Evolutionary conservation across 1,140 invertebrate species (phyloP).

Genomic region (Aporrectodea caliginosa): DNA sequence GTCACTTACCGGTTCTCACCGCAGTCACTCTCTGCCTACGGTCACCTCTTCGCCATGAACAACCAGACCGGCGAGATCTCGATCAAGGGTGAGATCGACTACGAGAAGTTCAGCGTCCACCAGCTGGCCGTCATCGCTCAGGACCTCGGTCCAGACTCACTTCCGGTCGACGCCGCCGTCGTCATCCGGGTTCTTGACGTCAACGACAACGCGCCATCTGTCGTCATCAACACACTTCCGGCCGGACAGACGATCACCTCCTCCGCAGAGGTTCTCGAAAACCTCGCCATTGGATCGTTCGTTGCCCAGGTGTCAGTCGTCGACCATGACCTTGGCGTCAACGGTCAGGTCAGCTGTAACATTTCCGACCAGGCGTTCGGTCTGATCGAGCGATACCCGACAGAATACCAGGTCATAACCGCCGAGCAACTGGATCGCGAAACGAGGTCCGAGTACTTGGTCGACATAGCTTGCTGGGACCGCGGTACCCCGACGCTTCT

Average conservation of each 20-base stretch:
- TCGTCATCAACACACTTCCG: background rate
- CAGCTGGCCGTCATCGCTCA: conserved; percentile 10
- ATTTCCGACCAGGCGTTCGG: conserved; percentile 26
- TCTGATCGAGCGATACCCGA: conserved; percentile 22
- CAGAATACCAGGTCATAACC: conserved; percentile 7
- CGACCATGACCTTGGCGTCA: conserved; percentile 59
- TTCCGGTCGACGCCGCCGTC: conserved; percentile 8
- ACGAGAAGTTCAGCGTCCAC: conserved; percentile 23
- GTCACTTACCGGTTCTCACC: conserved; percentile 72
- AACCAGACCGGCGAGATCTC: conserved; percentile 25
- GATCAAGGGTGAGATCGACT: conserved; percentile 13
- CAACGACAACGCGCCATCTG: conserved; percentile 18
- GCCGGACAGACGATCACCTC: background rate
- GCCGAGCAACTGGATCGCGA: conserved; percentile 17
- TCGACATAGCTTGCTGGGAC: conserved; percentile 1
- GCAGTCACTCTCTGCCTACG: conserved; percentile 9
- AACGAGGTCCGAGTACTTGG: background rate
- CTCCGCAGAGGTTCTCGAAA: conserved; percentile 11
- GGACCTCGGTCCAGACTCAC: conserved; percentile 19
- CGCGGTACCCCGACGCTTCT: background rate
- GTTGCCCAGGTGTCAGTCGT: conserved; percentile 16
- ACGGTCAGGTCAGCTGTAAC: conserved; percentile 64
- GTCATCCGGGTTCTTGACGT: conserved; percentile 17
- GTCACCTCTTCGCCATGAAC: conserved; percentile 22
- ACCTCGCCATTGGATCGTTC: conserved; percentile 1